Evolutionary conservation across 2,113 vertebrate species (phyloP), one percentile per base, ranked within the genome.

Genomic region (Poecilia latipinna): DNA sequence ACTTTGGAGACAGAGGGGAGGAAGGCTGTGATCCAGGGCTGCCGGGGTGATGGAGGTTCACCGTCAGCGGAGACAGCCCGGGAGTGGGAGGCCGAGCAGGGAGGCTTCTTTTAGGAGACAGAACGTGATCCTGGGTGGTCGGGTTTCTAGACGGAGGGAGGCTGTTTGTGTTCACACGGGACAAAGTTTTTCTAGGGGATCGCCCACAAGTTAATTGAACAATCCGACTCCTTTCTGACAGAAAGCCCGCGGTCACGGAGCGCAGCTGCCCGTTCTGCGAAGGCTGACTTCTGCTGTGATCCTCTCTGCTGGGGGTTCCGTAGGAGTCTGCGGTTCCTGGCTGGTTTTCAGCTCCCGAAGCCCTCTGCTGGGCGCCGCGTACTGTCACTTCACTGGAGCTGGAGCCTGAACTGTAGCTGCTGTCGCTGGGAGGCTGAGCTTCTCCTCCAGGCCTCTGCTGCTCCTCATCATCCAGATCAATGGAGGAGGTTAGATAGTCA

Each of bases 401-500:
- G 65, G 88, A 91, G 69, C 78, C 84, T 37, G 90, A 92, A 61
- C 76, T 82, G 77, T 87, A 88, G 76, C 89, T 83, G 71, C 80
- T 85, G 72, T 88, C 72, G 28, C 82, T 77, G 70, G 75, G 84
- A 72, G 79, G 77, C 65, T 79, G 78, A 75, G 61, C 29, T 39
- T 85, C 85, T 70, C 57, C 69, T 79, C 73, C 61, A 24, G 70
- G n/a, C 22, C 35, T 61, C 60, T 78, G 72, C 51, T 75, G 62
- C 72, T 92, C 91, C 62, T 92, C 90, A 69, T 91, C 87, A 29
- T 80, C 84, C 68, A 95, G 83, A 81, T 95, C 93, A 78, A 96
- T 93, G 64, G 88, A 83, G 3, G 93, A 93, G 44, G 95, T 96
- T 72, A 96, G 88, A 67, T 89, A 74, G 82, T 96, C 95, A 70